Conservation (phyloP, 2,797 vertebrate genomes). For the Heteromormyrus szaboi region DNA sequence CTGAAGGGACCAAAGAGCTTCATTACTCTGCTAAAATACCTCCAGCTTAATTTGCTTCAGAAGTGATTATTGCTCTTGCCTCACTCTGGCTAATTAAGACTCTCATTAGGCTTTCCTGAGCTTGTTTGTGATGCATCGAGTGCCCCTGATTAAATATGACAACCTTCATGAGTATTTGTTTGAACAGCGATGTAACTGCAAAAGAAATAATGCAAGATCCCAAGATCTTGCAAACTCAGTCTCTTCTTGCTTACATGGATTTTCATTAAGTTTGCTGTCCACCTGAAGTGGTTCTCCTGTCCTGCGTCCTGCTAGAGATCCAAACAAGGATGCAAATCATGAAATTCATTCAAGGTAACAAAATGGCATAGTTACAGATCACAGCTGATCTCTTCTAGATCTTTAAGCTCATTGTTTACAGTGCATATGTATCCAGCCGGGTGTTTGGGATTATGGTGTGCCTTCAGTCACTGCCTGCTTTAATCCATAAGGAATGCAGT, state of each 20-base stretch:
- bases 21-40: conserved; percentile 61
- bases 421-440: background rate
- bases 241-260: background rate
- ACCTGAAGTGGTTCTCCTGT: background rate
- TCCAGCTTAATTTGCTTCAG: conserved; percentile 65
- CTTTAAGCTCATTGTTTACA: background rate
- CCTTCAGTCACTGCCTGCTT: background rate
- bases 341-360: background rate
- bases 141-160: conserved; percentile 63
- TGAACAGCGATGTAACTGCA: conserved; percentile 39
- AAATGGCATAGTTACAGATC: background rate
- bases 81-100: conserved; percentile 69
- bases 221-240: conserved; percentile 40
- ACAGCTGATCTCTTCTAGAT: background rate
- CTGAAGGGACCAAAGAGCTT: conserved; percentile 42
- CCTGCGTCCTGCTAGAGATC: background rate
- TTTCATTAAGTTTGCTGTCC: background rate
- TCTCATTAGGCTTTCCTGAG: conserved; percentile 63
- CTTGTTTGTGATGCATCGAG: conserved; percentile 70
- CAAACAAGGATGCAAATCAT: background rate
- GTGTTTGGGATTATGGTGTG: background rate
- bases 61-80: conserved; percentile 66
- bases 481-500: background rate
- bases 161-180: conserved; percentile 46
- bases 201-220: conserved; percentile 28